A percentile compares a stretch with the other conserved stretches of the same genome.
Conservation (phyloP, 2,113 vertebrate species). For the Carollia perspicillata region DNA sequence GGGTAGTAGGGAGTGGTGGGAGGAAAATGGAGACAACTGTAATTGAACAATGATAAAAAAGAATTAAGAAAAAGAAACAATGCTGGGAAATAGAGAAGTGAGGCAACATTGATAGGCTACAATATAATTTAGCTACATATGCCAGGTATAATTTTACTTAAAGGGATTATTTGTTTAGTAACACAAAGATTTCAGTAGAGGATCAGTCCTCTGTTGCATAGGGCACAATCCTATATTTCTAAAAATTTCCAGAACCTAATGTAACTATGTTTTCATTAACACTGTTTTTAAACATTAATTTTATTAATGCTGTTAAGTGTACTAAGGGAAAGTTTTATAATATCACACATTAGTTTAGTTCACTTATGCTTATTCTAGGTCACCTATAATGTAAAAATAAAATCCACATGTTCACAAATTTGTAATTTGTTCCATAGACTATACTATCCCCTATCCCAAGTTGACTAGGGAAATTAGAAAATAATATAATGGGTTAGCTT, state of each 20-base stretch:
- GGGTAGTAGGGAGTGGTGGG: too few species aligned
- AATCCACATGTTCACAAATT: background rate
- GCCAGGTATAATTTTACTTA: background rate
- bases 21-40: too few species aligned
- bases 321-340: background rate
- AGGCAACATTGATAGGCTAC: background rate
- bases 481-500: background rate
- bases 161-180: background rate
- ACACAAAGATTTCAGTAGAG: background rate
- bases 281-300: background rate
- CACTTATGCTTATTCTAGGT: background rate
- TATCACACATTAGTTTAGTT: background rate
- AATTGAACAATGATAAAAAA: too few species aligned
- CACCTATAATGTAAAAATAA: background rate
- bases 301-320: background rate
- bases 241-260: background rate
- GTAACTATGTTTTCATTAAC: background rate
- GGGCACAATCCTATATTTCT: background rate
- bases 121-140: background rate
- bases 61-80: background rate
- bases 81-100: background rate
- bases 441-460: background rate
- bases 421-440: background rate
- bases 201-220: background rate
- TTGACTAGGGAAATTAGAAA: slow-evolving; percentile 23